These are phyloP conservation scores for Chymomyza caudatula DNA, from an alignment of 2,888 invertebrate genomes.

Conservation along the genomic window DNA sequence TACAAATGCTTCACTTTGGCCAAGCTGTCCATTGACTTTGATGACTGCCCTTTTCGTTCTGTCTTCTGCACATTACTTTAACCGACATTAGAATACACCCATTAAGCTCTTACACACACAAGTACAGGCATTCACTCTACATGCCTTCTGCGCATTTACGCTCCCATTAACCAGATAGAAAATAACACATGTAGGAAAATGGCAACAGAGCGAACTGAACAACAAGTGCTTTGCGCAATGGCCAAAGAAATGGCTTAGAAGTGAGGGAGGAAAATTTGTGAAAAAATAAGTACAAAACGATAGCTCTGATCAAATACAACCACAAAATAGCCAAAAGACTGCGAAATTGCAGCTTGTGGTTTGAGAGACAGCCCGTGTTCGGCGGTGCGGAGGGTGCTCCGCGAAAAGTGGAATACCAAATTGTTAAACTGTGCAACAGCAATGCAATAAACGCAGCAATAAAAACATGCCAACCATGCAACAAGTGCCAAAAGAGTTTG, in stretches of 20 bases:
- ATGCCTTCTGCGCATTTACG: constrained; percentile 70
- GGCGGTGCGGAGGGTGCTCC: neutral
- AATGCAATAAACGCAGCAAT: neutral
- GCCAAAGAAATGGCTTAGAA: constrained; percentile 51
- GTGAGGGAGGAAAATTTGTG: constrained; percentile 6
- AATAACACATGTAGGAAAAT: constrained; percentile 38
- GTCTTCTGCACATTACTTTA: constrained; percentile 62
- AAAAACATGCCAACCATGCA: neutral
- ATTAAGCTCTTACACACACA: constrained; percentile 14
- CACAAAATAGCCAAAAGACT: constrained; percentile 29
- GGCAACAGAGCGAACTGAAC: constrained; percentile 29
- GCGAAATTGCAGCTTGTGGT: constrained; percentile 43
- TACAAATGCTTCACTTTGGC: neutral
- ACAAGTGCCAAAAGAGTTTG: neutral
- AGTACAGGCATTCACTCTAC: constrained; percentile 40
- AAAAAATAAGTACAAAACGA: constrained; percentile 5
- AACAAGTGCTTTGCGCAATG: constrained; percentile 66
- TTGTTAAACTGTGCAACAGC: neutral
- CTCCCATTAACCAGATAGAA: constrained; percentile 63
- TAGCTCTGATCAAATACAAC: constrained; percentile 18
- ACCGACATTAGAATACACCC: constrained; percentile 60
- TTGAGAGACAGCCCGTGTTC: neutral
- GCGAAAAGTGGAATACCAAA: neutral
- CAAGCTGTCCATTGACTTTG: neutral
- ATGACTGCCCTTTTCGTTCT: constrained; percentile 31